phyloP scores from a whole-genome alignment of 1,140 invertebrate species.

The Drosophila ohnishii region DNA sequence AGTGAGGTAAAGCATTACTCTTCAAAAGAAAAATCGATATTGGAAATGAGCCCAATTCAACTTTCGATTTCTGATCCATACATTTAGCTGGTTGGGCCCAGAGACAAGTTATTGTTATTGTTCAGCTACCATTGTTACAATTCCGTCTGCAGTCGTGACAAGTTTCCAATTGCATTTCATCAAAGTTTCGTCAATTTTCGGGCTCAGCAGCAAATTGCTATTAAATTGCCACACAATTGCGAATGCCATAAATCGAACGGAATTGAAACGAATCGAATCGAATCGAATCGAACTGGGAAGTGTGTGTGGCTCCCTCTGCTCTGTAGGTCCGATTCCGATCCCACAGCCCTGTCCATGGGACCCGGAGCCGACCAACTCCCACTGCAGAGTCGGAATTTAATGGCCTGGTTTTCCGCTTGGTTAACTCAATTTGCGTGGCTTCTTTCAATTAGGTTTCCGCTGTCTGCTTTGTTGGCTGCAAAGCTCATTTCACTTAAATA shows the following conservation, averaged over 20 bases:
- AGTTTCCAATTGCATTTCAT: constrained; percentile 77
- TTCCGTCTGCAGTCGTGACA: constrained; percentile 50
- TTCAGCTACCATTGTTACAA: constrained; percentile 68
- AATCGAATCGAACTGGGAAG: constrained; percentile 32
- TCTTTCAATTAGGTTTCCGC: constrained; percentile 79
- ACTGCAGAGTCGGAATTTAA: constrained; percentile 64
- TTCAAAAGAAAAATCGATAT: background rate
- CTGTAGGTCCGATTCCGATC: constrained; percentile 26
- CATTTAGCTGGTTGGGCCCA: constrained; percentile 12
- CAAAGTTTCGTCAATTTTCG: constrained; percentile 68
- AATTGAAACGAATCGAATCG: constrained; percentile 65
- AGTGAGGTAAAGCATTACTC: background rate
- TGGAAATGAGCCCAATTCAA: constrained; percentile 4
- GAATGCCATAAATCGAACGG: constrained; percentile 73
- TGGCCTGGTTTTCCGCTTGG: constrained; percentile 79
- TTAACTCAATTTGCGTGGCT: constrained; percentile 80
- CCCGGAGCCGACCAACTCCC: constrained; percentile 15
- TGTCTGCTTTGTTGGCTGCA: constrained; percentile 44
- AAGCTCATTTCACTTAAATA: constrained; percentile 70
- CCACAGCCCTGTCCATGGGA: constrained; percentile 11
- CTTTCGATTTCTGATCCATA: constrained; percentile 47
- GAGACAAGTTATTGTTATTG: constrained; percentile 30
- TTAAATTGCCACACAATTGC: constrained; percentile 79
- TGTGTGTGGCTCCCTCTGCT: constrained; percentile 10
- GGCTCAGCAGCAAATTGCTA: constrained; percentile 71